A percentile compares a stretch with the other conserved stretches of the same genome.
phyloP scores from a whole-genome alignment of 2,797 vertebrate genomes.

The Craterocephalus amniculus region DNA sequence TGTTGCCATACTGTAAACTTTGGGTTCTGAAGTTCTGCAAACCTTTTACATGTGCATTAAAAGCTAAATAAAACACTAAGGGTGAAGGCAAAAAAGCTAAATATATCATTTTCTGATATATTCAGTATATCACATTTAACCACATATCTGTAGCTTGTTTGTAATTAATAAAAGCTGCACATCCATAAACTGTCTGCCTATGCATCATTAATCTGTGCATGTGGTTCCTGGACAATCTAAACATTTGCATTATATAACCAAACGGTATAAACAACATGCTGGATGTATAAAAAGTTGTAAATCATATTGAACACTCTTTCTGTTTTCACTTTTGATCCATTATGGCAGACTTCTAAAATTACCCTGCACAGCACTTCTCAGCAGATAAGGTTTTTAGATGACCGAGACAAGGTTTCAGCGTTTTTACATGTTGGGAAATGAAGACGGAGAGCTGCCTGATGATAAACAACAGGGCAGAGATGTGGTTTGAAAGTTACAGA shows the following conservation, averaged over 20 bases:
- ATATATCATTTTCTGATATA: not conserved
- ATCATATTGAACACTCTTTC: not conserved
- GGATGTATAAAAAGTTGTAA: not conserved
- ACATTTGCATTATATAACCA: not conserved
- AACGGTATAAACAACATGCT: not conserved
- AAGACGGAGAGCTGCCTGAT: not conserved
- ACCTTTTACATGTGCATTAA: too few relatives aligned
- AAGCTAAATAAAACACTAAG: too few relatives aligned
- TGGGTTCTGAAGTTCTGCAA: too few relatives aligned
- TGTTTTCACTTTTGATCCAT: not conserved
- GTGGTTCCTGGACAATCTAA: not conserved
- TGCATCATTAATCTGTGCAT: not conserved
- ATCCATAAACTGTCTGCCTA: too few relatives aligned
- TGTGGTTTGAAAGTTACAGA: not conserved
- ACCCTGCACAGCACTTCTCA: conserved; percentile 16
- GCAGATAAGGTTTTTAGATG: conserved; percentile 11
- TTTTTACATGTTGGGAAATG: conserved; percentile 5
- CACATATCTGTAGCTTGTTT: too few relatives aligned
- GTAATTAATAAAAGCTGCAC: too few relatives aligned
- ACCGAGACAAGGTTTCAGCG: not conserved
- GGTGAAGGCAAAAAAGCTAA: not conserved
- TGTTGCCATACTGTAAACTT: too few relatives aligned
- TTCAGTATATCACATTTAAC: not conserved
- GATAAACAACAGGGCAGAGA: not conserved
- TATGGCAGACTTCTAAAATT: conserved; percentile 8